Percentiles rank a stretch among this genome's conserved stretches.
phyloP scores from a whole-genome alignment of 1,140 invertebrate genomes.

The Anoplolepis gracilipes region DNA sequence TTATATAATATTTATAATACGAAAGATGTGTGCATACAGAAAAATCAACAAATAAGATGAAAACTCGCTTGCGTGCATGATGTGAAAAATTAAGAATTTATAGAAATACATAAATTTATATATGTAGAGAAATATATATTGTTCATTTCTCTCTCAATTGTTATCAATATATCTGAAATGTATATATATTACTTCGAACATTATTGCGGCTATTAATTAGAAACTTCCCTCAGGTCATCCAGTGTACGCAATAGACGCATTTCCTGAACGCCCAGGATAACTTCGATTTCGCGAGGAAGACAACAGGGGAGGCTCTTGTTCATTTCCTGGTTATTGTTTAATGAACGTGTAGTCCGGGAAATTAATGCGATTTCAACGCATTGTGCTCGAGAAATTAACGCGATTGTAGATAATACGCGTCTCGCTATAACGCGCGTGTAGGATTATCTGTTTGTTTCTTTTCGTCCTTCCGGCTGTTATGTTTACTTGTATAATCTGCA shows the following conservation, averaged over 20 bases:
- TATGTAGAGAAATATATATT: background rate
- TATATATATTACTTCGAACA: background rate
- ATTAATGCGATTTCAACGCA: conserved; percentile 57
- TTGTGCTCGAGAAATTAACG: conserved; percentile 55
- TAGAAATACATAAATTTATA: background rate
- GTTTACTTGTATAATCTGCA: conserved; percentile 15
- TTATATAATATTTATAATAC: background rate
- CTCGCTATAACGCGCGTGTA: conserved; percentile 24
- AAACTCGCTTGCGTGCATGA: background rate
- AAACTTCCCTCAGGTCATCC: conserved; percentile 26
- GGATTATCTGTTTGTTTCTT: conserved; percentile 58
- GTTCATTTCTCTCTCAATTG: background rate
- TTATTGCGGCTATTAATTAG: conserved; percentile 10
- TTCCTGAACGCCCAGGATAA: conserved; percentile 37
- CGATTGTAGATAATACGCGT: conserved; percentile 52
- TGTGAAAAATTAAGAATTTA: background rate
- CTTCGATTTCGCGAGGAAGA: conserved; percentile 26
- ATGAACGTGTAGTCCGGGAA: conserved; percentile 45
- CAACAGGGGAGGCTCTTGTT: background rate
- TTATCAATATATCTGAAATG: background rate
- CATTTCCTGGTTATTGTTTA: conserved; percentile 62
- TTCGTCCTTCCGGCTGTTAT: conserved; percentile 25
- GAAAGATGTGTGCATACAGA: background rate
- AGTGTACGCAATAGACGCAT: conserved; percentile 22
- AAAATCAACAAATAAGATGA: background rate